Evolutionary conservation across 2,888 invertebrate species (phyloP).

Genomic region (Petrolisthes cinctipes): DNA sequence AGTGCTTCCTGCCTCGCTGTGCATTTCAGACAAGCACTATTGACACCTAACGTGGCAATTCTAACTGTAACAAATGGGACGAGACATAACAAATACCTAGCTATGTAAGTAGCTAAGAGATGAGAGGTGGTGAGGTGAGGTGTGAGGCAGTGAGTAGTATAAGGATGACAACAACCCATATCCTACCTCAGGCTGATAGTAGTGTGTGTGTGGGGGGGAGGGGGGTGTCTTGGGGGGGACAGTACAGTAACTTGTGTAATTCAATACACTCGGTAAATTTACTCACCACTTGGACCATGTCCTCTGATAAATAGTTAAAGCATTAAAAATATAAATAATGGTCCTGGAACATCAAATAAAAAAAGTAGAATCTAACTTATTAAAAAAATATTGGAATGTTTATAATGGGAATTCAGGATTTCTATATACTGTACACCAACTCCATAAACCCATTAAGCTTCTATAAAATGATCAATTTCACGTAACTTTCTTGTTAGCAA

Average conservation of each 20-base stretch:
- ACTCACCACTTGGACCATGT: constrained; percentile 16
- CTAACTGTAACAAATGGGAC: constrained; percentile 19
- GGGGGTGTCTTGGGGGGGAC: constrained; percentile 18
- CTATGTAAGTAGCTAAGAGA: constrained; percentile 9
- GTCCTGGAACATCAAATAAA: constrained; percentile 2
- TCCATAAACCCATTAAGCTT: not conserved
- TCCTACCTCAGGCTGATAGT: not conserved
- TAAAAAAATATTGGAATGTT: constrained; percentile 33
- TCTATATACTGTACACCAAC: not conserved
- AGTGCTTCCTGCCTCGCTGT: not conserved
- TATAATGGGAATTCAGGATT: constrained; percentile 1
- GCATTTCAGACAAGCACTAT: constrained; percentile 15
- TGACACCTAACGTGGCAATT: constrained; percentile 1
- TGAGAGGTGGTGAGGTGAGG: constrained; percentile 27
- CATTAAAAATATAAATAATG: constrained; percentile 8
- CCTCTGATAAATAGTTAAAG: not conserved
- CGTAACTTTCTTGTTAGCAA: not conserved
- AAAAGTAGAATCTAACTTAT: not conserved
- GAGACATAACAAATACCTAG: not conserved
- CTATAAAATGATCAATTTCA: not conserved
- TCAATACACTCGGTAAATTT: not conserved
- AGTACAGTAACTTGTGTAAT: not conserved
- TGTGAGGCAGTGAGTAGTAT: constrained; percentile 25
- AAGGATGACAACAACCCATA: not conserved
- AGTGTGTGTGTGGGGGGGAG: not conserved